phyloP scores from a whole-genome alignment of 2,797 vertebrate species.

The Meda fulgida region DNA sequence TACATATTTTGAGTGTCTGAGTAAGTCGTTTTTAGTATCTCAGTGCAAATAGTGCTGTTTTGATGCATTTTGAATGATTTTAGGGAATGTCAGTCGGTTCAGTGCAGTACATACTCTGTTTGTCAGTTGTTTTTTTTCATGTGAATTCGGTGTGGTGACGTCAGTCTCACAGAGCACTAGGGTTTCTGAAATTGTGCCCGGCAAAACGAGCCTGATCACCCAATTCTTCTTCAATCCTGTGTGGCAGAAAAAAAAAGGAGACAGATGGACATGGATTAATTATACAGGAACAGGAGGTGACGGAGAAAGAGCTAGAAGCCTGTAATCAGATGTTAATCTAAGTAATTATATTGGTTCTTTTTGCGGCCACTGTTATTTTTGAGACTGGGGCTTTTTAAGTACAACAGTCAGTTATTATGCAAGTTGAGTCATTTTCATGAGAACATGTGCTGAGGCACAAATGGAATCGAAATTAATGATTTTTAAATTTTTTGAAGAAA shows the following conservation, averaged over 20 bases:
- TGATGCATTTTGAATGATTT: constrained; percentile 40
- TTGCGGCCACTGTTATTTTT: not conserved
- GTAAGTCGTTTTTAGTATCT: constrained; percentile 33
- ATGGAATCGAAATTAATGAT: not conserved
- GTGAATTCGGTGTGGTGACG: constrained; percentile 30
- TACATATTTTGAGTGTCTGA: constrained; percentile 31
- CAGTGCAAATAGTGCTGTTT: constrained; percentile 56
- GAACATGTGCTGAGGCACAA: not conserved
- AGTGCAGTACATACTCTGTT: constrained; percentile 43
- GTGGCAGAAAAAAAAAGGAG: constrained; percentile 45
- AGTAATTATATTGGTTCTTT: constrained; percentile 32
- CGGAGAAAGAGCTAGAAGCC: constrained; percentile 1
- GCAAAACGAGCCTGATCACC: constrained; percentile 93
- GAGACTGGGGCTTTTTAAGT: not conserved
- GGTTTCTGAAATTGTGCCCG: constrained; percentile 95
- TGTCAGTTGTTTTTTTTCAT: constrained; percentile 39
- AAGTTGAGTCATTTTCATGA: constrained; percentile 2
- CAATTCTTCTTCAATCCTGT: constrained; percentile 93
- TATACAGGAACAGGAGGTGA: constrained; percentile 3
- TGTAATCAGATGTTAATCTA: constrained; percentile 28
- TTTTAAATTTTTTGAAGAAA: not conserved
- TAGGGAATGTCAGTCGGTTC: constrained; percentile 24
- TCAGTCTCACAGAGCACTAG: constrained; percentile 89
- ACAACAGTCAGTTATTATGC: constrained; percentile 1
- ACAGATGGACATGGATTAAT: constrained; percentile 17